Evolutionary conservation across 35 echinoderm and acorn worm species (phyloP), one percentile per base, ranked within the genome.

Genomic region (Eucidaris tribuloides): DNA sequence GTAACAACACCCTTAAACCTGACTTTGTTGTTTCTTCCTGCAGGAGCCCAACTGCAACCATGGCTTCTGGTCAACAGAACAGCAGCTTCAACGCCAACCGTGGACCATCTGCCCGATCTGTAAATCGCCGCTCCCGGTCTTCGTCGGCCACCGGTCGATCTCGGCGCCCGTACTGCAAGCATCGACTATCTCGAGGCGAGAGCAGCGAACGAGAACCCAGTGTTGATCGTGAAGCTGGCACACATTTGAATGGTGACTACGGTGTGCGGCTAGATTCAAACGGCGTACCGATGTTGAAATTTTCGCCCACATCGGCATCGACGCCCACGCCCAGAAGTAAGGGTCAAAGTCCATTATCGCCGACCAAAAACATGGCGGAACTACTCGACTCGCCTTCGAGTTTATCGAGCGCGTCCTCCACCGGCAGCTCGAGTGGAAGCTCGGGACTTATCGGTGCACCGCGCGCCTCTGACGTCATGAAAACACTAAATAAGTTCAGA

Each of bases 401-500:
- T 20, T 42, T 74, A 42, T 88, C 85, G 7, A 88, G 85, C 23
- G 58, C 85, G 32, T 88, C 85, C 14, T 74, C 68, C 25, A 74
- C 68, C 2, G 76, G 40, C 3, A 88, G 76, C 44, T 80, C 76
- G 11, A 80, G 48, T 17, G 85, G 85, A 46, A 88, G 85, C 28
- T 63, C 85, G 1, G 77, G 59, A 3, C 71, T 77, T 18, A 36
- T 79, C 15, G 76, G 76, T 18, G 77, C 86, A 6, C 56, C 81
- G 9, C 59, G 87, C 27, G 88, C 88, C 1, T 29, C 87, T 22
- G 50, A 71, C 40, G 36, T 89, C 2, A 45, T 94, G 57, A 71
- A 60, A 40, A 94, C 84, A 81, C 78, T 94, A 38, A 62, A 52
- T n/a, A 57, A 82, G 49, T 90, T 85, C 52, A 52, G 87, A 76